Evolutionary conservation across 2,888 invertebrate species (phyloP), one percentile per base, ranked within the genome.

Genomic region (Drosophila nr. fundita): DNA sequence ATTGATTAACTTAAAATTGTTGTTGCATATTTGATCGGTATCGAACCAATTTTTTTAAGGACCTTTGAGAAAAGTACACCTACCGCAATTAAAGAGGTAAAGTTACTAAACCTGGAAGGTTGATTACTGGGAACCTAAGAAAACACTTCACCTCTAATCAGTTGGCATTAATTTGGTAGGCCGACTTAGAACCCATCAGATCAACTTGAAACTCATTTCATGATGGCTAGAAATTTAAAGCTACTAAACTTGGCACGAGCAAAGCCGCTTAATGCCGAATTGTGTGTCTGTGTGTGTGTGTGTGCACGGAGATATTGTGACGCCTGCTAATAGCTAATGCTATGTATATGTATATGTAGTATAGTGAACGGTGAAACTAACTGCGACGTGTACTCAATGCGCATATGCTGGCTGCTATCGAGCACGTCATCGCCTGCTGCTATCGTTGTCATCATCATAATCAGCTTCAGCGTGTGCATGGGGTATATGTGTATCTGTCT

Each of bases 361-460:
- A 7, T 7, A 13, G 42, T 21, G n/a, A 42, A 45, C n/a, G n/a
- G 29, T n/a, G 48, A 45, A 45, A 21, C 42, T 13, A 45, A 45
- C 13, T 45, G 21, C 42, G 42, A 40, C 60, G 32, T 63, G 50
- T 50, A 40, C 2, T 11, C 30, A 69, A 55, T 70, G 80, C 83
- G 83, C 73, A 71, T 80, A 68, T 86, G 76, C 75, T 81, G 66
- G 50, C 40, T 67, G 66, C 70, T 89, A 83, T 83, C 89, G 66
- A 75, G 84, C 85, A 89, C 85, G 87, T 89, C 83, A 89, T 89
- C 88, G 53, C 60, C 61, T 55, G 49, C 52, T 73, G 38, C 52
- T 74, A 87, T 83, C 84, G 52, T 45, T 67, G 78, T 66, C 82
- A 83, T 72, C 87, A 81, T 73, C 72, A 55, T 66, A 59, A 49